Evolutionary conservation across 1,140 invertebrate species (phyloP), one percentile per base, ranked within the genome.

Genomic region (Aporrectodea caliginosa): DNA sequence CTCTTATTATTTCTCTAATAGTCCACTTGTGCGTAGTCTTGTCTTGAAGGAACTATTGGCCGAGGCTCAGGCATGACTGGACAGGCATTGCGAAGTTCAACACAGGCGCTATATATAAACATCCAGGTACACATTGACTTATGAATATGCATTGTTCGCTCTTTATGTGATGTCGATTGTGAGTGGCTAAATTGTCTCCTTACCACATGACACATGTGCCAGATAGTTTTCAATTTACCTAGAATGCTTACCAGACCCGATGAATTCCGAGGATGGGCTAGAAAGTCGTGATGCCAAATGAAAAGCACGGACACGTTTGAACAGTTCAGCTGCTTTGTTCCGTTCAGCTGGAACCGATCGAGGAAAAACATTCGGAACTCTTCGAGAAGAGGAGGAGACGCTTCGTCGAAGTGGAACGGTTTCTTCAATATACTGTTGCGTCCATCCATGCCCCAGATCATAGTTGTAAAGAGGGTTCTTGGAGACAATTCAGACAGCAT

Each of bases 341-440:
- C 31, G 1, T 27, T 1, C 1, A 70, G 75, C 0, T 73, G 14
- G 27, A 69, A 81, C 16, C 43, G 31, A 14, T 34, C 34, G 1
- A 87, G 80, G 78, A 88, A 85, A 79, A 86, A 88, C 12, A 83
- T 71, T 31, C 84, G 76, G 76, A 87, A 87, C 70, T 85, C 82
- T 71, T 86, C 83, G n/a, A 87, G 32, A 77, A 85, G 83, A 14
- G 85, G 84, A 16, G 85, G 73, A 29, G 27, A 22, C 0, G 43
- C 16, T 2, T 73, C 34, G 12, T 77, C 35, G 76, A 85, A 83
- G 1, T 83, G 71, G 43, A 12, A 58, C 12, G 86, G 84, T 16
- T 85, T 72, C 29, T 32, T 33, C 12, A 87, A 35, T 0, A 85
- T 84, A 74, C 85, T 86, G 75, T 85, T 83, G 82, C 87, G 86